A percentile compares a stretch with the other conserved stretches of the same genome.
Evolutionary conservation across 2,113 vertebrate species (phyloP).

Genomic region (Nannobrachium achirus): DNA sequence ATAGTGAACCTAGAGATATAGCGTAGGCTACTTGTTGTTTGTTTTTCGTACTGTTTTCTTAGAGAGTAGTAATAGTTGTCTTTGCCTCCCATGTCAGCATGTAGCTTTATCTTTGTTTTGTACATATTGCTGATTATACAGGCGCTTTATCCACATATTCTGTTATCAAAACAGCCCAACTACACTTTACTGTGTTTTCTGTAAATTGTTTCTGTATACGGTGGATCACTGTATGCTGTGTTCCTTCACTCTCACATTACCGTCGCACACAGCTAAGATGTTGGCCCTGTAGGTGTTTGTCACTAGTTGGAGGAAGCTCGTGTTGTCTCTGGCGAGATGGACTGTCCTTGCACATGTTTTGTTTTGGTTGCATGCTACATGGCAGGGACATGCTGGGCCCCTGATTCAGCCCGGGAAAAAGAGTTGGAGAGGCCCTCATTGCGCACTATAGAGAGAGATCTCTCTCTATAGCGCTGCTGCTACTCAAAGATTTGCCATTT

Average conservation of each 20-base stretch:
- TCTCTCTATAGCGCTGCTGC: no score
- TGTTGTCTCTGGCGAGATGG: conserved; percentile 39
- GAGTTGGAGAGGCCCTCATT: no score
- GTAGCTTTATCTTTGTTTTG: conserved; percentile 3
- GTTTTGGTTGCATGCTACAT: conserved; percentile 51
- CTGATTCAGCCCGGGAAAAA: no score
- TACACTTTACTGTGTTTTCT: conserved; percentile 41
- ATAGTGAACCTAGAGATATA: background rate
- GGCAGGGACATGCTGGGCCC: no score
- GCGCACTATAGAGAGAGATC: no score
- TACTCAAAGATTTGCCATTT: no score
- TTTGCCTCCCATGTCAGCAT: background rate
- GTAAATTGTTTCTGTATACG: conserved; percentile 37
- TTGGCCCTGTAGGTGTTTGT: conserved; percentile 51
- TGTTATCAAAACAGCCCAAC: conserved; percentile 41
- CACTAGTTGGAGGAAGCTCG: conserved; percentile 59
- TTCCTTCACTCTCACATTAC: conserved; percentile 11
- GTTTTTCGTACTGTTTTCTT: background rate
- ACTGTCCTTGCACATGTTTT: conserved; percentile 53
- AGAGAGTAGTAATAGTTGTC: background rate
- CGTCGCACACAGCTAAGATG: conserved; percentile 65
- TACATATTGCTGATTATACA: background rate
- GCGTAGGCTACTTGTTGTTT: background rate
- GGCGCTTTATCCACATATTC: background rate
- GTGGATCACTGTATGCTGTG: background rate